Evolutionary conservation across 2,888 invertebrate species (phyloP), one percentile per base, ranked within the genome.

Genomic region (Enchytraeus crypticus): DNA sequence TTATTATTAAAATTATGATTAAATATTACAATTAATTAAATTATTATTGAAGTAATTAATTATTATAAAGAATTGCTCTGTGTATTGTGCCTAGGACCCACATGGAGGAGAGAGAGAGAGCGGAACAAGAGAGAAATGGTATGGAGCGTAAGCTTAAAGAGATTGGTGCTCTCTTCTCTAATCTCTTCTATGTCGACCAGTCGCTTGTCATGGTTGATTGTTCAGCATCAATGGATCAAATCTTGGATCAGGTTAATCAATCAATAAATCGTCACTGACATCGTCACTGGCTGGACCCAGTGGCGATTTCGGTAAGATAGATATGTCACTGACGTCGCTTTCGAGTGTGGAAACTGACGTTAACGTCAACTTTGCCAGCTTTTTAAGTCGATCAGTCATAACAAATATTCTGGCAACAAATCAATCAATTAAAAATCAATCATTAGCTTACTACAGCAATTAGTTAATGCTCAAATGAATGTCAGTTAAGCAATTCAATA

Each of bases 101-200:
- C 59, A 27, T 64, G 32, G 64, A 57, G 32, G 64, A 64, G 43
- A 47, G 64, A 33, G 64, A 64, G 27, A 62, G 54, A n/a, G 61
- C 61, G 5, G 64, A 64, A n/a, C 64, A 64, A 43, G 59, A 64
- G 47, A 53, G 55, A 3, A 26, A 49, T 11, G 33, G 27, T 14
- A 29, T 43, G 1, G 55, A 61, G 18, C 54, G 49, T 43, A 61
- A 53, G 29, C 46, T 62, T 26, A 43, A 30, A n/a, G 59, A 64
- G n/a, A 27, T 62, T 11, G 18, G 38, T 18, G 8, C 38, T 38
- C 38, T 11, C 38, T 38, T 38, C 38, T 11, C 8, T 18, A 38
- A 18, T 38, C 38, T 38, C 11, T 18, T 38, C 38, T 38, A 38
- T 18, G 8, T 38, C 11, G 38, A 38, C 38, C 38, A 8, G 11